Conservation (phyloP, 2,797 vertebrate species). For the Propithecus deckenii region DNA sequence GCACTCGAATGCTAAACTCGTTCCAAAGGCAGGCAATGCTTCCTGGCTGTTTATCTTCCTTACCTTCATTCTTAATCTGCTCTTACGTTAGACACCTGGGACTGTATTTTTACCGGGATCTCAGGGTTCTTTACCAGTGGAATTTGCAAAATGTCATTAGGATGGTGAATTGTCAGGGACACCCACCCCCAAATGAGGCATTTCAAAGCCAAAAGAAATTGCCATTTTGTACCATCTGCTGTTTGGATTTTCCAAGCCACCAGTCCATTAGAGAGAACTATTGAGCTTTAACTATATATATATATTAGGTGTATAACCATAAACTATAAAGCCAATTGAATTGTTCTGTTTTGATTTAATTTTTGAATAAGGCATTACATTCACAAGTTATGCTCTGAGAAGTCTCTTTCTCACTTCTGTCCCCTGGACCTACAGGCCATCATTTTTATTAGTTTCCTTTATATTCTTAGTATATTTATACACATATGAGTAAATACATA, state of each 20-base stretch:
- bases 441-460: not conserved
- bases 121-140: not conserved
- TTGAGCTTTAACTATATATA: not conserved
- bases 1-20: not conserved
- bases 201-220: constrained; percentile 23
- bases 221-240: not conserved
- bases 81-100: not conserved
- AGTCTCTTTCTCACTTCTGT: not conserved
- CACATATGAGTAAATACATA: not conserved
- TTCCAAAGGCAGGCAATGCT: not conserved
- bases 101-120: not conserved
- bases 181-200: not conserved
- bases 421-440: not conserved
- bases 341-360: not conserved
- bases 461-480: not conserved
- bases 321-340: not conserved
- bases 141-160: constrained; percentile 5
- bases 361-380: not conserved
- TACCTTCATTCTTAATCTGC: not conserved
- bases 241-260: not conserved
- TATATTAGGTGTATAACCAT: not conserved
- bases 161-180: not conserved
- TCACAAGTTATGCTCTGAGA: not conserved
- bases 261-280: not conserved
- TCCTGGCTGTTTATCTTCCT: not conserved